Evolutionary conservation across 2,888 invertebrate species (phyloP).

Genomic region (Bimastos eiseni): DNA sequence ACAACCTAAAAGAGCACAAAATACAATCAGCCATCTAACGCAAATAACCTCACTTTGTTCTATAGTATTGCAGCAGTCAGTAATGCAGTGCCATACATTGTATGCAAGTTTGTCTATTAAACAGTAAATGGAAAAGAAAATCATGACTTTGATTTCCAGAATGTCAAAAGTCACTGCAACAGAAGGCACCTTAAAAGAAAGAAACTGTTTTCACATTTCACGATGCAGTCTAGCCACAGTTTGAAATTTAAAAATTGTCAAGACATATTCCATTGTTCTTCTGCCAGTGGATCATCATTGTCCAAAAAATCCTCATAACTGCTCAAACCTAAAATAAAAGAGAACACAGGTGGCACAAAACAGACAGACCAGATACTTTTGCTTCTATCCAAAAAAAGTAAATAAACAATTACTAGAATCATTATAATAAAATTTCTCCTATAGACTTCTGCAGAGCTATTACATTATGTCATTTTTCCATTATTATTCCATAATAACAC

Average conservation of each 20-base stretch:
- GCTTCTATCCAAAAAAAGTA: no score
- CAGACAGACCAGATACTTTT: background rate
- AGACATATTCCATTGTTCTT: background rate
- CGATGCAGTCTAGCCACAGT: background rate
- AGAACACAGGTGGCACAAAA: background rate
- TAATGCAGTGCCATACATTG: background rate
- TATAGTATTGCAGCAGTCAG: background rate
- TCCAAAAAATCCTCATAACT: background rate
- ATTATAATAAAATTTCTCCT: no score
- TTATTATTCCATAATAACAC: no score
- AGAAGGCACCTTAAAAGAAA: background rate
- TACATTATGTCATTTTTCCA: no score
- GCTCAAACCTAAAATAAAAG: background rate
- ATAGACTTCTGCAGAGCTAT: no score
- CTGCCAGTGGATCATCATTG: slow-evolving; percentile 1
- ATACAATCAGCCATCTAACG: background rate
- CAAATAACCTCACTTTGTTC: background rate
- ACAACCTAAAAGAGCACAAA: no score
- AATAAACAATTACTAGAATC: no score
- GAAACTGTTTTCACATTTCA: background rate
- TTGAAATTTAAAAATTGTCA: background rate
- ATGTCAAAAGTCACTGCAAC: background rate
- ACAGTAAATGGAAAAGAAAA: background rate
- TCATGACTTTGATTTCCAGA: background rate
- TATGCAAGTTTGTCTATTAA: background rate